These are phyloP conservation scores for Sebastes reedi DNA, from an alignment of 2,797 vertebrate genomes.

Conservation along the genomic window DNA sequence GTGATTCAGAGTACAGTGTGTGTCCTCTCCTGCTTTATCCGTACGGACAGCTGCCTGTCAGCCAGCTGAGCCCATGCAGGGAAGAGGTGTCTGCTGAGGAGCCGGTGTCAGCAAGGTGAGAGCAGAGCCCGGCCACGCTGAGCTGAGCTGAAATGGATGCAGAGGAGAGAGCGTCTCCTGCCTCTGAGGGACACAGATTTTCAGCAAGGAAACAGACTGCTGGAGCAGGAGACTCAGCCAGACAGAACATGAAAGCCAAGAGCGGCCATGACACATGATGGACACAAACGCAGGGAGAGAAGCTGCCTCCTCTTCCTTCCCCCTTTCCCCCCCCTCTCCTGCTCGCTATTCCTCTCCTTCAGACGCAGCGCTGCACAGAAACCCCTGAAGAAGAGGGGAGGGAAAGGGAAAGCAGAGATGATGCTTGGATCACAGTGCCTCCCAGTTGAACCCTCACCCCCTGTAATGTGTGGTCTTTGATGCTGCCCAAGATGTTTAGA, in stretches of 20 bases:
- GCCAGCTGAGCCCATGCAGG: slow-evolving; percentile 74
- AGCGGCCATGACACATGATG: slow-evolving; percentile 83
- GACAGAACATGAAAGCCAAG: slow-evolving; percentile 82
- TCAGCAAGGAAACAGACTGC: slow-evolving; percentile 71
- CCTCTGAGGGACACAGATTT: slow-evolving; percentile 80
- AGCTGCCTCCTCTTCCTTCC: slow-evolving; percentile 12
- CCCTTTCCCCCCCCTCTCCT: neutral
- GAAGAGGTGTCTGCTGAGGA: slow-evolving; percentile 68
- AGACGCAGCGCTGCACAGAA: neutral
- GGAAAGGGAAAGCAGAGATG: neutral
- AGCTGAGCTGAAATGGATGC: slow-evolving; percentile 69
- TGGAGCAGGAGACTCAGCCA: slow-evolving; percentile 83
- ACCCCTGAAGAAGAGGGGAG: slow-evolving; percentile 7
- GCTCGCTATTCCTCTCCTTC: slow-evolving; percentile 25
- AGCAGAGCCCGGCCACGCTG: slow-evolving; percentile 53
- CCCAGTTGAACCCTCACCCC: slow-evolving; percentile 51
- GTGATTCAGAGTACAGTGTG: slow-evolving; percentile 63
- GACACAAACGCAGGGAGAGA: slow-evolving; percentile 72
- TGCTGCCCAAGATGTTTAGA: slow-evolving; percentile 51
- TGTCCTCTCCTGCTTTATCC: slow-evolving; percentile 62
- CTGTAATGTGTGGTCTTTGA: slow-evolving; percentile 60
- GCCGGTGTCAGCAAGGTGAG: slow-evolving; percentile 73
- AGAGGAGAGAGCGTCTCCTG: slow-evolving; percentile 59
- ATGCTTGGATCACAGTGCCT: slow-evolving; percentile 35
- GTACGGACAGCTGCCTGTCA: slow-evolving; percentile 80